Conservation (phyloP, 1,140 invertebrate genomes). For the Drosophila azteca region DNA sequence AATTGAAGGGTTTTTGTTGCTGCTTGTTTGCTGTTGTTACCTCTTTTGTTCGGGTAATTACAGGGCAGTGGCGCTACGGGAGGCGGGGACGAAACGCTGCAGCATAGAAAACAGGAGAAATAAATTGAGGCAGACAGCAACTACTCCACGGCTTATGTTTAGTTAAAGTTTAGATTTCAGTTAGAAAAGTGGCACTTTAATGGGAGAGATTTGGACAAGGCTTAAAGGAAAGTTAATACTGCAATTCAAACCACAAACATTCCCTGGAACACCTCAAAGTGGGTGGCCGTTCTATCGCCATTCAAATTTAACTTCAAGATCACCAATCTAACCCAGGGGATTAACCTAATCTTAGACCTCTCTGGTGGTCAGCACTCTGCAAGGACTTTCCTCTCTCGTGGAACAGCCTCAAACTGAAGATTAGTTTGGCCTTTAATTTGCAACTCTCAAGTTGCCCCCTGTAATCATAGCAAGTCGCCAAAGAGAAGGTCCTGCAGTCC, state of each 20-base stretch:
- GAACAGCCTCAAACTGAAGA: too few species aligned
- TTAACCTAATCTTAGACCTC: slow-evolving; percentile 23
- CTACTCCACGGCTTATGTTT: background rate
- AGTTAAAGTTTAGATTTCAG: background rate
- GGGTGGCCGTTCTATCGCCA: too few species aligned
- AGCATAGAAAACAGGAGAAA: slow-evolving; percentile 6
- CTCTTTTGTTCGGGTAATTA: slow-evolving; percentile 19
- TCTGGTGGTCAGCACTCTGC: slow-evolving; percentile 18
- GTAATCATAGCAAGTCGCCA: slow-evolving; percentile 60
- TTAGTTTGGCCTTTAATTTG: slow-evolving; percentile 60
- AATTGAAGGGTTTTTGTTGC: slow-evolving; percentile 34
- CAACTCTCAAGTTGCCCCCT: slow-evolving; percentile 63
- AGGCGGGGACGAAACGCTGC: background rate
- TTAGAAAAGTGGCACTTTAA: too few species aligned
- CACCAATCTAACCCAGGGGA: slow-evolving; percentile 11
- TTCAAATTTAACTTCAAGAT: too few species aligned
- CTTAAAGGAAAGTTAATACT: too few species aligned
- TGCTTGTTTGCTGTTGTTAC: slow-evolving; percentile 9
- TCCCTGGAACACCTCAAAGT: too few species aligned
- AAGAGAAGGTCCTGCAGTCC: background rate
- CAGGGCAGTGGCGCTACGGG: background rate
- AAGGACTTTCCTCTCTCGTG: too few species aligned
- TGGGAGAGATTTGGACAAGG: too few species aligned
- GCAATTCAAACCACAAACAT: too few species aligned
- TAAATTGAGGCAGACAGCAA: slow-evolving; percentile 21